These are phyloP conservation scores for Mechanitis mazaeus DNA, from an alignment of 2,888 invertebrate genomes.

Conservation along the genomic window DNA sequence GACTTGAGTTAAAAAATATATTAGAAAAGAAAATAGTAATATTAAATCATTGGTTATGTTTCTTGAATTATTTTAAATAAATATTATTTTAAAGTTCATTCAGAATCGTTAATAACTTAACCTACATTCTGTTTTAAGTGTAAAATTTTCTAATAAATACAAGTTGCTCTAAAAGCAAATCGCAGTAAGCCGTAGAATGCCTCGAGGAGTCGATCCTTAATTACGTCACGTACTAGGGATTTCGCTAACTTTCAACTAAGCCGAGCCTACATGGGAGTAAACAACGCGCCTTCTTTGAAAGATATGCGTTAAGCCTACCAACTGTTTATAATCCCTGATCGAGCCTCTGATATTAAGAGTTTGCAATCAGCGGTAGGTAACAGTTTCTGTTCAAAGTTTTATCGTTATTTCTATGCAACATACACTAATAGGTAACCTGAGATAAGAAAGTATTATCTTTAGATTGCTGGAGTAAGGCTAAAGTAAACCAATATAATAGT, in stretches of 20 bases:
- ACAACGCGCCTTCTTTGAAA: conserved; percentile 53
- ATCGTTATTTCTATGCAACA: conserved; percentile 1
- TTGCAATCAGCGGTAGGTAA: conserved; percentile 24
- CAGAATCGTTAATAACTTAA: neutral
- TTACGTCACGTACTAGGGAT: conserved; percentile 61
- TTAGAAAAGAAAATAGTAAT: no score
- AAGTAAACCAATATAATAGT: neutral
- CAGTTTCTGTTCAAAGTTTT: conserved; percentile 11
- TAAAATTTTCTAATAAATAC: conserved; percentile 19
- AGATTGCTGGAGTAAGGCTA: no score
- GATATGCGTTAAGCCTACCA: conserved; percentile 57
- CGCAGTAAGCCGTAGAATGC: conserved; percentile 28
- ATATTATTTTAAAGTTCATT: no score
- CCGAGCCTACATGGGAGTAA: conserved; percentile 49
- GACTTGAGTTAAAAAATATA: no score
- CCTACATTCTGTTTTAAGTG: neutral
- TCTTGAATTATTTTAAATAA: no score
- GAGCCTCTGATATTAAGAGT: conserved; percentile 26
- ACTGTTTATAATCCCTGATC: conserved; percentile 48
- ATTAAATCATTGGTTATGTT: no score
- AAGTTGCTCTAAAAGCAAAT: conserved; percentile 25
- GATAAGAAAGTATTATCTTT: no score
- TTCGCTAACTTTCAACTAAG: conserved; percentile 54
- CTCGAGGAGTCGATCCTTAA: conserved; percentile 44
- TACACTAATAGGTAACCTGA: neutral